phyloP scores from a whole-genome alignment of 2,797 vertebrate species.

The Lacerta agilis region DNA sequence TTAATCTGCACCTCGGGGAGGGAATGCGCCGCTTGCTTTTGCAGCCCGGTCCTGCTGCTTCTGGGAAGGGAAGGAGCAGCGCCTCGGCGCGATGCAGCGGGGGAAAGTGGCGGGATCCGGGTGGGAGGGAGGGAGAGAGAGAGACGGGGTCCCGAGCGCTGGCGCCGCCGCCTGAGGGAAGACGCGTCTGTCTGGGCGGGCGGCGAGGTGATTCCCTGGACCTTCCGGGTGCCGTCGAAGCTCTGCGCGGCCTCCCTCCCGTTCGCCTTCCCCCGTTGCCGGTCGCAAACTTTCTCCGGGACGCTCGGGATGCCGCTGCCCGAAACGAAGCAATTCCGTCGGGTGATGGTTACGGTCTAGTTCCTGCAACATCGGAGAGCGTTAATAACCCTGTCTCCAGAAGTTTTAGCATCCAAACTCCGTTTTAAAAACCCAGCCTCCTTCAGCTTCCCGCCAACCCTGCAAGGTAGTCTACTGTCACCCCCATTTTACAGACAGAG shows the following conservation, averaged over 20 bases:
- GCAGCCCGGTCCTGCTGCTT: not conserved
- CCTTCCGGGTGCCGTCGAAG: not conserved
- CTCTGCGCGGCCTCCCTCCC: no score
- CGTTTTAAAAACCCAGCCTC: not conserved
- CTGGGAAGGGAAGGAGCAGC: not conserved
- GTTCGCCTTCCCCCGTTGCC: not conserved
- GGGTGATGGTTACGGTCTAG: not conserved
- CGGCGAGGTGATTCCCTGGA: not conserved
- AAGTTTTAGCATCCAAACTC: no score
- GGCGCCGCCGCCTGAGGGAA: not conserved
- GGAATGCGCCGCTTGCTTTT: no score
- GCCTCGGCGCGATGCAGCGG: not conserved
- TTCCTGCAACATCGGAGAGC: no score
- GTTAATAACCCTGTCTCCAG: not conserved
- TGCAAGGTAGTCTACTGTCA: not conserved
- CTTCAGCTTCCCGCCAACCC: not conserved
- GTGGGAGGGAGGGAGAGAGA: not conserved
- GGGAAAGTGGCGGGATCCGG: not conserved
- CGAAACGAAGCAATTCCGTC: rapidly evolving
- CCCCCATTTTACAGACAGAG: not conserved
- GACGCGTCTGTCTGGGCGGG: not conserved
- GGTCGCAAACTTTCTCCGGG: not conserved
- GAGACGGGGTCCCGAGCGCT: not conserved
- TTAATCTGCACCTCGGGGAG: not conserved
- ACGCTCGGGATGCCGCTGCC: not conserved